Conservation (phyloP, 2,113 vertebrate species). For the Myxocyprinus asiaticus region DNA sequence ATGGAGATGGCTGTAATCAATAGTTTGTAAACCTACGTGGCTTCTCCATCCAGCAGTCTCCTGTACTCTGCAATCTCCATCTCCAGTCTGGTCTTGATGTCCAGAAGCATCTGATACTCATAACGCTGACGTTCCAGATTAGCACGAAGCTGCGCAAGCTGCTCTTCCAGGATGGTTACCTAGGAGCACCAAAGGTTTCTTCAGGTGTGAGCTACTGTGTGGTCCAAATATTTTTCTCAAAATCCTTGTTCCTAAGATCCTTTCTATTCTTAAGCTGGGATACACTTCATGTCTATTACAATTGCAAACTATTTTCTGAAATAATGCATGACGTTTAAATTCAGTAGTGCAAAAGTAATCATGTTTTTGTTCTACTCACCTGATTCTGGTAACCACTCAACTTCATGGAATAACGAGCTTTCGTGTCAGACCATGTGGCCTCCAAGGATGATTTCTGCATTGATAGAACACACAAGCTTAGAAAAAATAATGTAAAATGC, state of each 20-base stretch:
- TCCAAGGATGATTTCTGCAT: conserved; percentile 80
- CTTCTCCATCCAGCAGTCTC: conserved; percentile 77
- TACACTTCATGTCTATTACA: neutral
- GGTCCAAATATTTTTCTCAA: too few species aligned
- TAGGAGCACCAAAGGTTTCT: neutral
- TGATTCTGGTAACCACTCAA: conserved; percentile 72
- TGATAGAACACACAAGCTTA: neutral
- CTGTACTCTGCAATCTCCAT: conserved; percentile 84
- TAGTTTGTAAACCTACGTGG: conserved; percentile 36
- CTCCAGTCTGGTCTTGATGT: conserved; percentile 81
- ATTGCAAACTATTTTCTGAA: too few species aligned
- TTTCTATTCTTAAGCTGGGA: neutral
- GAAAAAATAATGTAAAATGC: neutral
- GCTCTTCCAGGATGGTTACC: conserved; percentile 69
- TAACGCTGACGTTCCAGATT: conserved; percentile 78
- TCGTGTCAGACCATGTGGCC: conserved; percentile 68
- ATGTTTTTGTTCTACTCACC: conserved; percentile 40
- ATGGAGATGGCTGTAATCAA: neutral
- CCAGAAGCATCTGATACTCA: conserved; percentile 76
- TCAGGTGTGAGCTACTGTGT: neutral
- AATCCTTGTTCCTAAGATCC: neutral
- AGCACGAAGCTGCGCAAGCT: conserved; percentile 74
- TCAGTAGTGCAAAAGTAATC: too few species aligned
- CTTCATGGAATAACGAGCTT: conserved; percentile 72
- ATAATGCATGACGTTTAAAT: too few species aligned